Conservation (phyloP, 2,797 vertebrate species). For the Scomberomorus guttatus region DNA sequence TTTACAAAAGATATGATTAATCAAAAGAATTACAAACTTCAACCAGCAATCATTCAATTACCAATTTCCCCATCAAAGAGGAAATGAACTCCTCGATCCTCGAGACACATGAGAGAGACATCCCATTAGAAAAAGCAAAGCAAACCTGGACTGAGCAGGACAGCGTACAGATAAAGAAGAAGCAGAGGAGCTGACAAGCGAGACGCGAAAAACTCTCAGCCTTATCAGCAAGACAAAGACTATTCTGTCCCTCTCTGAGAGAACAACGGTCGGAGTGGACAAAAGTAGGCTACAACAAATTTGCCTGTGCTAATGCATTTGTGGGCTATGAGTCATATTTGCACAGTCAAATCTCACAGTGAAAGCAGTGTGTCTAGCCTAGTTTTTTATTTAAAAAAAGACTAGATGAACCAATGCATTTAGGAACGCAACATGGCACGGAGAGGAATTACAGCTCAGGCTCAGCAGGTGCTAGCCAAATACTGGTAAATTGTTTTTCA, state of each 20-base stretch:
- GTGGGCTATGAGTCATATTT: constrained; percentile 54
- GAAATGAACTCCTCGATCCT: background rate
- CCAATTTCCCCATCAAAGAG: background rate
- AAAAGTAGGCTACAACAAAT: constrained; percentile 37
- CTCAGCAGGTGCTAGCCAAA: constrained; percentile 31
- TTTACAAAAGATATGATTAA: no score
- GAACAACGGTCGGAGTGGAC: constrained; percentile 16
- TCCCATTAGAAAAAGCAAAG: constrained; percentile 2
- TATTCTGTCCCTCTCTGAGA: constrained; percentile 35
- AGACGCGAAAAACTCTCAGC: background rate
- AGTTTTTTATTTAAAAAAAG: constrained; percentile 15
- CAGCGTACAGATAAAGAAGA: background rate
- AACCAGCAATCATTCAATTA: background rate
- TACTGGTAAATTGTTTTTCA: constrained; percentile 36
- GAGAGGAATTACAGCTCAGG: constrained; percentile 26
- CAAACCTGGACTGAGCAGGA: constrained; percentile 11
- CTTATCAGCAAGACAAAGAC: constrained; percentile 47
- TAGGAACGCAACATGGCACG: background rate
- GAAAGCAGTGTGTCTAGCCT: constrained; percentile 28
- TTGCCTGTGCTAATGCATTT: constrained; percentile 51
- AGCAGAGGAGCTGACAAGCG: constrained; percentile 18
- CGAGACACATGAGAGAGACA: background rate
- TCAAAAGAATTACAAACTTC: background rate
- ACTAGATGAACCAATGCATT: constrained; percentile 2
- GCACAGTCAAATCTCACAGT: constrained; percentile 34